A percentile compares a stretch with the other conserved stretches of the same genome.
Conservation (phyloP, 2,888 invertebrate species). For the Pammene fasciana region DNA sequence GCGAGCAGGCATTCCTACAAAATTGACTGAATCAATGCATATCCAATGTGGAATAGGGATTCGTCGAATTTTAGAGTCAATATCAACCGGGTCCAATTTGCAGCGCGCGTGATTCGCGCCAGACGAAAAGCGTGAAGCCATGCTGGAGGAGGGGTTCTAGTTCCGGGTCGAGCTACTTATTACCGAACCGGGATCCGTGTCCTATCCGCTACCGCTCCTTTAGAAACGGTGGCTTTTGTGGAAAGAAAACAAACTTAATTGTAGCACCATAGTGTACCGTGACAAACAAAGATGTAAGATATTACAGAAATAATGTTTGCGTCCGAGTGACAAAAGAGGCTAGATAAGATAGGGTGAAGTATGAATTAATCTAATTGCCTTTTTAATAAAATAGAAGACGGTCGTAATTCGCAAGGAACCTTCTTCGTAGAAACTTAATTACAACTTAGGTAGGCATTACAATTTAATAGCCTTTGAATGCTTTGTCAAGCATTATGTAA, state of each 20-base stretch:
- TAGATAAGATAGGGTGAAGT: neutral
- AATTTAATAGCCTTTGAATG: neutral
- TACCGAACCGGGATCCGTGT: constrained; percentile 58
- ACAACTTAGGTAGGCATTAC: neutral
- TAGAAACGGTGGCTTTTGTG: constrained; percentile 75
- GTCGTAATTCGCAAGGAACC: neutral
- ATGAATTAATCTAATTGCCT: neutral
- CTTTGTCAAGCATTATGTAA: too few species aligned
- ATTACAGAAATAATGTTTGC: neutral
- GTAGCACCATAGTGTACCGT: neutral
- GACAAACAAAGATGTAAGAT: neutral
- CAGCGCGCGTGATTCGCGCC: constrained; percentile 39
- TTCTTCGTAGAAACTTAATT: neutral
- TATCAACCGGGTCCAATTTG: constrained; percentile 28
- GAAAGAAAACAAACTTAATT: constrained; percentile 60
- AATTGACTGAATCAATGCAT: constrained; percentile 27
- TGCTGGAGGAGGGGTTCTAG: constrained; percentile 53
- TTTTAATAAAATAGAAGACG: neutral
- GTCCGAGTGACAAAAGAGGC: neutral
- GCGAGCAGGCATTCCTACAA: constrained; percentile 36
- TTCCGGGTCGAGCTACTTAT: constrained; percentile 44
- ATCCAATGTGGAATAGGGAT: constrained; percentile 23
- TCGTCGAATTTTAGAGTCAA: constrained; percentile 26
- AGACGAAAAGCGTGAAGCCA: constrained; percentile 59
- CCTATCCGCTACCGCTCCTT: constrained; percentile 58